These are phyloP conservation scores for Actinernus sp. DNA, from an alignment of 92 coral and sea anemone genomes.

Conservation along the genomic window DNA sequence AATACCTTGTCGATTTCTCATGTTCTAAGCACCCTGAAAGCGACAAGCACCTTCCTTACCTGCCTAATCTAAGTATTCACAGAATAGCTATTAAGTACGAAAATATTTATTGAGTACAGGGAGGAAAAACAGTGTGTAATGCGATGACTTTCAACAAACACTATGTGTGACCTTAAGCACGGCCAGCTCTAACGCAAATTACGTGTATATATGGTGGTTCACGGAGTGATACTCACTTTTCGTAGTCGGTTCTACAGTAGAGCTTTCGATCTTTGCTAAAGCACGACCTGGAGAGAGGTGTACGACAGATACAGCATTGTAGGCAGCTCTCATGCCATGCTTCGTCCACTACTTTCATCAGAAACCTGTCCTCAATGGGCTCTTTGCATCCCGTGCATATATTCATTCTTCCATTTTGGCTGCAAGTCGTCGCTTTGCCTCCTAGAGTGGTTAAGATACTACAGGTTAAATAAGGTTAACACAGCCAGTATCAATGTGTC, in stretches of 20 bases:
- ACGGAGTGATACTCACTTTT: slow-evolving; percentile 81
- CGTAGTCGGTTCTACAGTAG: slow-evolving; percentile 95
- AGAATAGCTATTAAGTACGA: slow-evolving; percentile 64
- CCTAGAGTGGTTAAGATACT: slow-evolving; percentile 20
- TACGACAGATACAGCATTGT: slow-evolving; percentile 96
- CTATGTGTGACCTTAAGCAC: slow-evolving; percentile 49
- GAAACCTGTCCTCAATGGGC: slow-evolving; percentile 98
- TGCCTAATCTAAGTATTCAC: slow-evolving; percentile 49
- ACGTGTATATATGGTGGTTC: not conserved
- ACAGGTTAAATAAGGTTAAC: not conserved
- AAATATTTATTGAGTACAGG: slow-evolving; percentile 72
- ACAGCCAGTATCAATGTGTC: too few relatives aligned
- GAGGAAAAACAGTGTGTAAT: slow-evolving; percentile 66
- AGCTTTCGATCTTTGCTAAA: slow-evolving; percentile 98
- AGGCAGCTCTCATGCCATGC: slow-evolving; percentile 99
- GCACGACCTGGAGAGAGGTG: slow-evolving; percentile 92
- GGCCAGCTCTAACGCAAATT: too few relatives aligned
- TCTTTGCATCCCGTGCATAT: slow-evolving; percentile 98
- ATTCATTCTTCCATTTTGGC: slow-evolving; percentile 89
- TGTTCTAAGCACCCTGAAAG: slow-evolving; percentile 34
- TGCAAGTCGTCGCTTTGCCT: slow-evolving; percentile 83
- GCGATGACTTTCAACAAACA: slow-evolving; percentile 63
- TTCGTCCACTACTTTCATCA: slow-evolving; percentile 99
- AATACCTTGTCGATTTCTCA: slow-evolving; percentile 43
- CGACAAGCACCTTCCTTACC: slow-evolving; percentile 30